Evolutionary conservation across 2,888 invertebrate genomes (phyloP), one percentile per base, ranked within the genome.

Genomic region (Campoletis raptor): DNA sequence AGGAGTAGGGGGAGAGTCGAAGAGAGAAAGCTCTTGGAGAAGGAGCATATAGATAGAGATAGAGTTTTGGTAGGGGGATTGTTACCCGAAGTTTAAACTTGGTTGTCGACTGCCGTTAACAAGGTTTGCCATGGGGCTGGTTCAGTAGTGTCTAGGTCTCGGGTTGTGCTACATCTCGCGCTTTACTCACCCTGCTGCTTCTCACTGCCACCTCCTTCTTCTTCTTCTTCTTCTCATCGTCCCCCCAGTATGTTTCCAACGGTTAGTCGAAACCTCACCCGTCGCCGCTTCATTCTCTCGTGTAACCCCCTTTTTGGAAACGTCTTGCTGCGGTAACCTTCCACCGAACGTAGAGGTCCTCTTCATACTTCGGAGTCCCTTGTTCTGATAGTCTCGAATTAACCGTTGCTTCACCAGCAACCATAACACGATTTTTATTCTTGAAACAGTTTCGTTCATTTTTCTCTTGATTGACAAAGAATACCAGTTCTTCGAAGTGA

Each of bases 21-120:
- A 84, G 87, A 88, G 87, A 88, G 88, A 88, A 86, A 88, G 89
- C 78, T 61, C 81, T 83, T 69, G 86, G 85, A 85, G 83, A 85
- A 85, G 87, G 83, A 81, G 85, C 85, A 79, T 70, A 36, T 54
- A 82, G 77, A 81, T 85, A 78, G 72, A 86, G 81, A 80, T 73
- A 78, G 87, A 81, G 85, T 79, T 89, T 52, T 89, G 90, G 91
- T 91, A 91, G 92, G 93, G 93, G 93, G 92, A 94, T 94, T 94
- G 94, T 94, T 94, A 93, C 92, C 92, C 93, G 90, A 94, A 94
- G 94, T 94, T 94, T 93, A 94, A 94, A 94, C 94, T 94, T 94
- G 94, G 92, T 93, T 93, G 94, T 93, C 93, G 94, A 93, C 94
- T 94, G 93, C 92, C 92, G 93, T 94, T 94, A 94, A 94, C 94